Percentiles rank a stretch among this genome's conserved stretches.
Conservation (phyloP, 2,888 invertebrate genomes). For the Stictocephala bisonia region DNA sequence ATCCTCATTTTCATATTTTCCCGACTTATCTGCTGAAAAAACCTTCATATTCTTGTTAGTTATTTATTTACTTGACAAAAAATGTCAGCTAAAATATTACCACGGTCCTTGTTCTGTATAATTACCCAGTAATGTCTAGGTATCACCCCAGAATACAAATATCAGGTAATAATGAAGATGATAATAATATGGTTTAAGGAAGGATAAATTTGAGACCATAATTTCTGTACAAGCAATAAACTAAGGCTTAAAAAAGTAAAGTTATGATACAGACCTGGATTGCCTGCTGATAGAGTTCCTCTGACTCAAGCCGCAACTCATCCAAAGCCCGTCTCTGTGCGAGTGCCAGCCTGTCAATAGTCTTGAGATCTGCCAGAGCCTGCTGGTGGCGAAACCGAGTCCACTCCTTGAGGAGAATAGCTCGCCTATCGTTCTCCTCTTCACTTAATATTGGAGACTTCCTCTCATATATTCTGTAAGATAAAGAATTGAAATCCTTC, state of each 20-base stretch:
- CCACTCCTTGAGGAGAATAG: conserved; percentile 81
- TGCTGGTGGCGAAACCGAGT: conserved; percentile 74
- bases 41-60: too few relatives aligned
- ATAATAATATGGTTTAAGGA: too few relatives aligned
- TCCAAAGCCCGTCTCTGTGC: conserved; percentile 84
- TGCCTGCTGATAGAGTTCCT: conserved; percentile 88
- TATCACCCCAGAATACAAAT: too few relatives aligned
- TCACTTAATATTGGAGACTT: conserved; percentile 64
- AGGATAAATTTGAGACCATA: too few relatives aligned
- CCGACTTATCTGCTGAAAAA: too few relatives aligned
- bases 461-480: neutral
- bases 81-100: too few relatives aligned
- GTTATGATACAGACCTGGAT: conserved; percentile 74
- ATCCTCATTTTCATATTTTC: too few relatives aligned
- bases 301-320: conserved; percentile 82
- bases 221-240: conserved; percentile 13
- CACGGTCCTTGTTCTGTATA: too few relatives aligned
- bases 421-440: conserved; percentile 74
- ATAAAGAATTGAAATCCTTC: too few relatives aligned
- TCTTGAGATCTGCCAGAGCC: conserved; percentile 73
- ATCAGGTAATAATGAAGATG: too few relatives aligned
- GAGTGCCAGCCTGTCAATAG: conserved; percentile 75
- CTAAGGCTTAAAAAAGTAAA: conserved; percentile 9
- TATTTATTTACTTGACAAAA: too few relatives aligned
- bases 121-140: too few relatives aligned